Base-by-base conservation (phyloP, 2,113 vertebrate genomes). In the Salvelinus fontinalis region DNA sequence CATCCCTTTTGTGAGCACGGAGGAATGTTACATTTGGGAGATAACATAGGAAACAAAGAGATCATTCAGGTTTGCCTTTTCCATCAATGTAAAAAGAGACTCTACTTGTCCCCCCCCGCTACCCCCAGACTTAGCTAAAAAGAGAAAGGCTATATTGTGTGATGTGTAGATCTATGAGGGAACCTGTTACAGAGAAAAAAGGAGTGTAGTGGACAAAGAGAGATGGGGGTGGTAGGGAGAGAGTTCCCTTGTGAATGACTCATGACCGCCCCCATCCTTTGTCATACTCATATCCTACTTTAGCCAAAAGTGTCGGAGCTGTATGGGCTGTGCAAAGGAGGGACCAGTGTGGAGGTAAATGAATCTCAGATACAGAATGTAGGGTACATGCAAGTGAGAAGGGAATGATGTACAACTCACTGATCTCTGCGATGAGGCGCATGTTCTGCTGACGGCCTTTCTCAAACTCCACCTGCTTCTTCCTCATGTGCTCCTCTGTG, bases 401-500 rank as follows among this genome's bases (percentile, higher is more conserved):
- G 16, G 5, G 16, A 54, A 54, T 16, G 14, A 54, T 54, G 16
- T 54, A 54, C 39, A 65, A 94, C 97, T 96, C 84, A 99, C 98
- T 95, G 62, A 97, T 94, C 77, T 96, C 94, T 51, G 92, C 88
- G 65, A 99, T 91, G 44, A 97, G 93, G 48, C 86, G 91, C 34
- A 96, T 89, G 83, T 95, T 96, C 86, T 96, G 93, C 73, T 95
- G 94, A 44, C 94, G 90, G 79, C 95, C 92, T 76, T 94, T 95
- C 86, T 95, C 95, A 89, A 94, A 95, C 73, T 95, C 94, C 26
- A 90, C 92, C 76, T 95, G 95, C 75, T 92, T 92, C 70, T 92
- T 95, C 85, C 94, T 94, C 93, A 96, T 93, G 22, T 94, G 94
- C 70, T 97, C 96, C 89, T 96, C 94, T 0, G 95, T 95, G 74